Conservation (phyloP, 2,113 vertebrate species). For the Oplegnathus fasciatus region DNA sequence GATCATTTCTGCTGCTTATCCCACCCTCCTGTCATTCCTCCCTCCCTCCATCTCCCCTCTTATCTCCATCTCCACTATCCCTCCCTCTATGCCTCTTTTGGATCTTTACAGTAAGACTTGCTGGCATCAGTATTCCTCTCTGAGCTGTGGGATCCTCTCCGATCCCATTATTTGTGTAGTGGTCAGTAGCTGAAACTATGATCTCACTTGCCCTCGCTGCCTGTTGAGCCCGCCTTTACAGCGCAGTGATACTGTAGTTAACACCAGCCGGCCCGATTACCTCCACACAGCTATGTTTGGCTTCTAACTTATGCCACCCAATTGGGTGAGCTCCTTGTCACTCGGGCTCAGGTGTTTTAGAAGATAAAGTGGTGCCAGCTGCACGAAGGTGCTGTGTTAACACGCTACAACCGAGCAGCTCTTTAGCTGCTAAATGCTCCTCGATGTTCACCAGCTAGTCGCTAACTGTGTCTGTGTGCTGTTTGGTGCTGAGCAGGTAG, state of each 20-base stretch:
- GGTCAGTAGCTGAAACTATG: slow-evolving; percentile 57
- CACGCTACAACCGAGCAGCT: background rate
- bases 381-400: background rate
- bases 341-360: background rate
- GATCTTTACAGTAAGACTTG: slow-evolving; percentile 46
- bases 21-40: background rate
- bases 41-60: background rate
- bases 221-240: slow-evolving; percentile 17
- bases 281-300: background rate
- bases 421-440: background rate
- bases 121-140: slow-evolving; percentile 50
- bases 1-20: slow-evolving; percentile 6
- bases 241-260: slow-evolving; percentile 25
- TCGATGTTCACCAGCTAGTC: background rate
- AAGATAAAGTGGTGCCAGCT: background rate
- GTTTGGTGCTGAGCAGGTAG: background rate
- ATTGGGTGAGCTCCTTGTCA: background rate
- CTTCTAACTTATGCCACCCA: background rate
- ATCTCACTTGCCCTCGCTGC: slow-evolving; percentile 50
- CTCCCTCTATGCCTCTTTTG: background rate
- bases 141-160: slow-evolving; percentile 61
- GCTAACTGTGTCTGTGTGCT: background rate
- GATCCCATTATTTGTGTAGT: slow-evolving; percentile 74
- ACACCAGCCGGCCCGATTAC: slow-evolving; percentile 7
- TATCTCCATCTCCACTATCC: background rate